Base-by-base conservation (phyloP, 2,888 invertebrate genomes). In the Eueremaeus valkanovi region DNA sequence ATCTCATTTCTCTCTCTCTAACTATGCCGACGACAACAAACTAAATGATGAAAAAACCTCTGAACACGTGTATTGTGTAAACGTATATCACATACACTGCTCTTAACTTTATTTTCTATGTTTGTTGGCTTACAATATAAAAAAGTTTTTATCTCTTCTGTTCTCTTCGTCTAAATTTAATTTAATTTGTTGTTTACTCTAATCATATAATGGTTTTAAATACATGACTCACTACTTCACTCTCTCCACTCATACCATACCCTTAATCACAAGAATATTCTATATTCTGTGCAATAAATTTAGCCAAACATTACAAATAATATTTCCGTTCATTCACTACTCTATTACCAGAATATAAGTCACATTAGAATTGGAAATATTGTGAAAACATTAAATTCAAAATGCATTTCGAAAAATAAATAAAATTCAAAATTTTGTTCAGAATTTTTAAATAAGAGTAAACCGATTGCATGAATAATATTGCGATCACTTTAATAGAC, bases 151-250 rank as follows among this genome's bases (percentile, higher is more conserved):
- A 9, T 3, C 55, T 55, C 9, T 27, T 9, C 21, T 3, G 21
- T 6, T 24, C 5, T 24, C 3, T 55, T 55, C 5, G 55, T 3
- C 3, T 13, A 61, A 33, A 18, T 24, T 63, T 33, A 63, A 33
- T 63, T 63, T 33, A 63, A 33, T 63, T 63, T 63, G 18, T 63
- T 63, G 63, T 63, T 63, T 63, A 63, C 63, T 33, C 63, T 33
- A 63, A 63, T 63, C 33, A 11, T 33, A 31, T 63, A 63, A 63
- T 33, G 3, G 33, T 27, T 63, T 31, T 63, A 33, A 33, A 42
- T 42, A 42, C 18, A 49, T 49, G 49, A 49, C 49, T 49, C 16
- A n/a, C 49, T 16, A 3, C 21, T 11, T 11, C 21, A 49, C 21
- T n/a, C n/a, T n/a, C n/a, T n/a, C n/a, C n/a, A n/a, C n/a, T n/a